phyloP scores from a whole-genome alignment of 2,113 vertebrate genomes.

The Pungitius pungitius region DNA sequence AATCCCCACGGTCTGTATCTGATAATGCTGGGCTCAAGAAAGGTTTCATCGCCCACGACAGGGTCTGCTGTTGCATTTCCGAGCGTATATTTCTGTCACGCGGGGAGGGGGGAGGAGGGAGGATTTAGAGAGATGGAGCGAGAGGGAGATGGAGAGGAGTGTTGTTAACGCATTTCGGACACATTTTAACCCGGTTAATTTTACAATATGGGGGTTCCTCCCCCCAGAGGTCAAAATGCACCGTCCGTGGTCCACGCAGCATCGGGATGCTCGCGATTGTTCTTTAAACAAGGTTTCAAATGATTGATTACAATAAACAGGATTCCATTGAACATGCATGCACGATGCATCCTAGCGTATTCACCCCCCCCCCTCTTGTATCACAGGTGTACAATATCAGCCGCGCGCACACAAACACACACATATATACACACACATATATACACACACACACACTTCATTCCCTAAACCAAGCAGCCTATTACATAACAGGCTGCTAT shows the following conservation, averaged over 20 bases:
- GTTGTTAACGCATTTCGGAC: conserved; percentile 41
- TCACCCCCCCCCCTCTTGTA: background rate
- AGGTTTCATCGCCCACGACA: conserved; percentile 69
- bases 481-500: conserved; percentile 69
- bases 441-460: background rate
- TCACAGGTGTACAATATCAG: conserved; percentile 34
- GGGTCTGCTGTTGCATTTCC: conserved; percentile 73
- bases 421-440: background rate
- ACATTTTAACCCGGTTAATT: conserved; percentile 28
- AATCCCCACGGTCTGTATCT: conserved; percentile 68
- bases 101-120: conserved; percentile 21
- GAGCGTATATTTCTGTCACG: conserved; percentile 71
- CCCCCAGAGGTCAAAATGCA: conserved; percentile 41
- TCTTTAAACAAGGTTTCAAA: conserved; percentile 25
- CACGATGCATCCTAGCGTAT: conserved; percentile 1
- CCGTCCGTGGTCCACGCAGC: conserved; percentile 28
- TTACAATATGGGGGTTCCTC: conserved; percentile 19
- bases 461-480: conserved; percentile 55
- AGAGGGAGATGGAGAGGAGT: conserved; percentile 2
- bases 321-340: conserved; percentile 29
- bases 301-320: conserved; percentile 43
- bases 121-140: background rate
- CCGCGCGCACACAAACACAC: conserved; percentile 12
- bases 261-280: conserved; percentile 12
- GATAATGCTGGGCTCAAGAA: conserved; percentile 59